Conservation (phyloP, 2,888 invertebrate species). For the Agrotis clavis region DNA sequence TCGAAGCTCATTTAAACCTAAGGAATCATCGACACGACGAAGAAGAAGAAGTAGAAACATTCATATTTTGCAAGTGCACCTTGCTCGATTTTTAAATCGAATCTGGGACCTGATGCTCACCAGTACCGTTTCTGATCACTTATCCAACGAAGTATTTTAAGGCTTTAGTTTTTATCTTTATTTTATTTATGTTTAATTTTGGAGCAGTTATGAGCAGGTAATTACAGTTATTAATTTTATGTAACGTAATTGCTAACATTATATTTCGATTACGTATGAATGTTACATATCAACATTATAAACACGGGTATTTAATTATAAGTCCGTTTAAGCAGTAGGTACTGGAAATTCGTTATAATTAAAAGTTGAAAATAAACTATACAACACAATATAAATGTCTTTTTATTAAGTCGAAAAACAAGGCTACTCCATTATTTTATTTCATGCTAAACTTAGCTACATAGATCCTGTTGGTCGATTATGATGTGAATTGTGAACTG, state of each 20-base stretch:
- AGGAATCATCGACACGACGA: too few relatives aligned
- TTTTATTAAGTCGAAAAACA: neutral
- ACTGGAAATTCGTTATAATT: constrained; percentile 1
- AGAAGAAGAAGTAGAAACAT: too few relatives aligned
- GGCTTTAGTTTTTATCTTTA: neutral
- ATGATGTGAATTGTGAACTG: constrained; percentile 6
- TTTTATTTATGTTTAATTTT: neutral
- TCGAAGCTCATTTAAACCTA: too few relatives aligned
- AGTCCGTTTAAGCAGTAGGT: neutral
- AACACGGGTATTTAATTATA: constrained; percentile 5
- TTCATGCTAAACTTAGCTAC: neutral
- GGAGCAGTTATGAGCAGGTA: neutral
- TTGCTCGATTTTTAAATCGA: neutral
- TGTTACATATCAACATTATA: constrained; percentile 8
- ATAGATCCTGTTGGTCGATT: constrained; percentile 19
- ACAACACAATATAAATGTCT: neutral
- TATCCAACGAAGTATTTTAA: neutral
- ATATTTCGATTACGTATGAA: constrained; percentile 29
- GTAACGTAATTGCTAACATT: constrained; percentile 31
- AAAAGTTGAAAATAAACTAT: neutral
- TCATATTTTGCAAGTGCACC: neutral
- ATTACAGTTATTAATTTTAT: constrained; percentile 17
- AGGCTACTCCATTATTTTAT: neutral
- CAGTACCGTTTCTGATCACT: neutral
- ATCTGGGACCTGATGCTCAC: neutral